These are phyloP conservation scores for Chrysochloris asiatica DNA, from an alignment of 2,113 vertebrate species.

Conservation along the genomic window DNA sequence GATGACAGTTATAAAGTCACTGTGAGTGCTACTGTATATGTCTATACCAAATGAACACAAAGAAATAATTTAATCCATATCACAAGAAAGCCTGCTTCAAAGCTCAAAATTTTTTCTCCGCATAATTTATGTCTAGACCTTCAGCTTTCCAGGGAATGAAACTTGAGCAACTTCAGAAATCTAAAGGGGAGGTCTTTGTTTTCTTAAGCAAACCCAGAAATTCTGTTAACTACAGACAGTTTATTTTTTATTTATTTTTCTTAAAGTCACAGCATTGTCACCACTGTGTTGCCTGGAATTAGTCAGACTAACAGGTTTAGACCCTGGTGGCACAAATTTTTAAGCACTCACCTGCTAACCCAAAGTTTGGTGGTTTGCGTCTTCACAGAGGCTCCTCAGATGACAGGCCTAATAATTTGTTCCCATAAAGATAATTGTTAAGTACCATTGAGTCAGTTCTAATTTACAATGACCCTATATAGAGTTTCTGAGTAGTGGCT, in stretches of 20 bases:
- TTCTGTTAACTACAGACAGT: background rate
- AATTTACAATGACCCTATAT: no score
- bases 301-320: background rate
- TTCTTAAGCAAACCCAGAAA: background rate
- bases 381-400: background rate
- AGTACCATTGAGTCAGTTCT: no score
- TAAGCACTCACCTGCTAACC: background rate
- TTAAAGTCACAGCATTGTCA: background rate
- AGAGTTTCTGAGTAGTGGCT: no score
- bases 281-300: background rate
- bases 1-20: background rate
- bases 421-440: no score
- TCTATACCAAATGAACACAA: background rate
- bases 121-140: background rate
- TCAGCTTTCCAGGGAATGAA: background rate
- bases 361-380: background rate
- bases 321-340: background rate
- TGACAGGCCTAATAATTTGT: background rate
- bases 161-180: background rate
- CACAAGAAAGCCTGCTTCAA: background rate
- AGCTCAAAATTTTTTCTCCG: background rate
- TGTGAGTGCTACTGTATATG: background rate
- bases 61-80: background rate
- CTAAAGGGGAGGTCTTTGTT: background rate
- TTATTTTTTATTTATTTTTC: background rate